Evolutionary conservation across 1,140 invertebrate species (phyloP).

Genomic region (Leptopilina clavipes): DNA sequence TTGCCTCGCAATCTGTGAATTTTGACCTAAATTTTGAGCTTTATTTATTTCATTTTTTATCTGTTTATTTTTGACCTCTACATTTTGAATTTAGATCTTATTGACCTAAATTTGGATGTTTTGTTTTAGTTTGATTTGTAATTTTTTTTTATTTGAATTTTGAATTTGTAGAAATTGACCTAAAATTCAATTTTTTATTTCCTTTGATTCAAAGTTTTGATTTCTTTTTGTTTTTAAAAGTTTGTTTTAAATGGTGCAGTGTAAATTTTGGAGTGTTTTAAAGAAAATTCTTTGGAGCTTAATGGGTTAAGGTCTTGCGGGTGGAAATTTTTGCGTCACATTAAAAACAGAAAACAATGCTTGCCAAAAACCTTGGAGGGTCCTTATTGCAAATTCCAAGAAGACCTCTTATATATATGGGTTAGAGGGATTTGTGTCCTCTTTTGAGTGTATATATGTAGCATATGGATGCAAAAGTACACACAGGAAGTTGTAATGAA

Average conservation of each 20-base stretch:
- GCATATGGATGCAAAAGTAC: neutral
- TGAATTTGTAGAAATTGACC: no score
- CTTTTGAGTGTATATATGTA: neutral
- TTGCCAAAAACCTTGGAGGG: constrained; percentile 2
- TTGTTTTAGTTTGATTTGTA: no score
- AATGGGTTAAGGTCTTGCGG: neutral
- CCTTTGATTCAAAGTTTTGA: no score
- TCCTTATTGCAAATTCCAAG: constrained; percentile 4
- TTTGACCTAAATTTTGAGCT: no score
- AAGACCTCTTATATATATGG: neutral
- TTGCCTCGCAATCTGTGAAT: no score
- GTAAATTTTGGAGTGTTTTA: neutral
- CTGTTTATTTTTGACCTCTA: no score
- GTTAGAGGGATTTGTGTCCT: constrained; percentile 1
- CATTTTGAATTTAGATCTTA: no score
- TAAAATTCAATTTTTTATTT: no score
- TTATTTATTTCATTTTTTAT: no score
- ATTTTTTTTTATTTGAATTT: no score
- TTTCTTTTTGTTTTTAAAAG: no score
- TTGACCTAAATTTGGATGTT: no score
- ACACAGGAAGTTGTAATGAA: neutral
- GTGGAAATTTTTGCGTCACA: neutral
- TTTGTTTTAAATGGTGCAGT: neutral
- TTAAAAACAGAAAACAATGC: neutral
- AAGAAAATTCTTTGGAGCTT: neutral